Conservation (phyloP, 2,888 invertebrate species). For the Tipula unca region DNA sequence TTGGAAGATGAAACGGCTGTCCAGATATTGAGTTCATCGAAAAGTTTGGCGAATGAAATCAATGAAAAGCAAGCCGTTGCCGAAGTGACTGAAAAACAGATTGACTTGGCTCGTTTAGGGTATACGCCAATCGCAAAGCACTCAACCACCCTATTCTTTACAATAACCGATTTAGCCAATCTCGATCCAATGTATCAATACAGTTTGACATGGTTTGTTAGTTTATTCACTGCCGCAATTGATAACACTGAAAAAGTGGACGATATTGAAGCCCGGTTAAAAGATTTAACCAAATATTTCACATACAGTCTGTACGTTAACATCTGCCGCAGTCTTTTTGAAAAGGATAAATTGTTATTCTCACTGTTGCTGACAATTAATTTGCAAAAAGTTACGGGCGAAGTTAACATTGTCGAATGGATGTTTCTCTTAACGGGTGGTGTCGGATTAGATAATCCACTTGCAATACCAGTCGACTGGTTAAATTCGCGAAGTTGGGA, state of each 20-base stretch:
- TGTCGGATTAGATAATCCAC: slow-evolving; percentile 65
- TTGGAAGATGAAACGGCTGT: slow-evolving; percentile 91
- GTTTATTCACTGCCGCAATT: slow-evolving; percentile 75
- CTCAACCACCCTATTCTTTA: slow-evolving; percentile 85
- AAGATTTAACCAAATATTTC: slow-evolving; percentile 69
- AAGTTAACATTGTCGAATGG: slow-evolving; percentile 60
- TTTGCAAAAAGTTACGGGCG: slow-evolving; percentile 53
- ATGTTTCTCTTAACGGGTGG: slow-evolving; percentile 84
- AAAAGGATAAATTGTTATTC: slow-evolving; percentile 88
- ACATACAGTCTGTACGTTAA: slow-evolving; percentile 85
- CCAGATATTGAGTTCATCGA: slow-evolving; percentile 79
- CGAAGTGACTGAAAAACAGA: slow-evolving; percentile 81
- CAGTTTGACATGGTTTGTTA: slow-evolving; percentile 89
- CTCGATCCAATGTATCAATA: slow-evolving; percentile 98
- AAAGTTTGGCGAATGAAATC: slow-evolving; percentile 83
- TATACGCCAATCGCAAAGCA: slow-evolving; percentile 88
- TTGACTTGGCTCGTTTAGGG: slow-evolving; percentile 73
- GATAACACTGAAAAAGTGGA: slow-evolving; percentile 82
- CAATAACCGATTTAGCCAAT: slow-evolving; percentile 79
- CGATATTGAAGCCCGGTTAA: slow-evolving; percentile 62
- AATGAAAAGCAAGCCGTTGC: slow-evolving; percentile 83
- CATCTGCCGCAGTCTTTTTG: slow-evolving; percentile 88
- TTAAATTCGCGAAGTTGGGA: slow-evolving; percentile 65
- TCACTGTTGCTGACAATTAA: slow-evolving; percentile 68
- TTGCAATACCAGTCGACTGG: slow-evolving; percentile 63